phyloP scores from a whole-genome alignment of 2,888 invertebrate genomes.

The Tipula vernalis region DNA sequence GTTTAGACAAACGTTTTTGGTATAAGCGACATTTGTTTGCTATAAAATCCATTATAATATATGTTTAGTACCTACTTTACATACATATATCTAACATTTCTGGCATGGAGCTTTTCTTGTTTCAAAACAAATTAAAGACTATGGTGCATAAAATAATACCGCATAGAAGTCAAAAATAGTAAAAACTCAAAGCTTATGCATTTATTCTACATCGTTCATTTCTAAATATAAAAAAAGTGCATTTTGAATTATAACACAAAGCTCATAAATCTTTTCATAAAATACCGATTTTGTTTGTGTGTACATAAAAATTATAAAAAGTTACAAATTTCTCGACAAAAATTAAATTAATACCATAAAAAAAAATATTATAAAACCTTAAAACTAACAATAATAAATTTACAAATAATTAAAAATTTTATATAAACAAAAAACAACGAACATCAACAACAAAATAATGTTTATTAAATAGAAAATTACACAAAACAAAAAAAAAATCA shows the following conservation, averaged over 20 bases:
- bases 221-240: background rate
- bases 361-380: background rate
- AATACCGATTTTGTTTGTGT: background rate
- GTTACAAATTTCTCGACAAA: background rate
- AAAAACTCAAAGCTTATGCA: background rate
- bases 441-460: background rate
- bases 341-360: background rate
- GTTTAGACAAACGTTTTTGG: no score
- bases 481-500: background rate
- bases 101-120: no score
- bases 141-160: background rate
- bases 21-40: no score
- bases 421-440: background rate
- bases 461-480: background rate
- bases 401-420: background rate
- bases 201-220: background rate
- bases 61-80: no score
- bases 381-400: background rate
- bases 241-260: background rate
- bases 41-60: no score
- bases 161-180: background rate
- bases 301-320: background rate
- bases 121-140: no score
- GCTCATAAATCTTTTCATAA: background rate
- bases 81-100: no score